These are phyloP conservation scores for Aix galericulata DNA, from an alignment of 2,113 vertebrate genomes.

Conservation along the genomic window DNA sequence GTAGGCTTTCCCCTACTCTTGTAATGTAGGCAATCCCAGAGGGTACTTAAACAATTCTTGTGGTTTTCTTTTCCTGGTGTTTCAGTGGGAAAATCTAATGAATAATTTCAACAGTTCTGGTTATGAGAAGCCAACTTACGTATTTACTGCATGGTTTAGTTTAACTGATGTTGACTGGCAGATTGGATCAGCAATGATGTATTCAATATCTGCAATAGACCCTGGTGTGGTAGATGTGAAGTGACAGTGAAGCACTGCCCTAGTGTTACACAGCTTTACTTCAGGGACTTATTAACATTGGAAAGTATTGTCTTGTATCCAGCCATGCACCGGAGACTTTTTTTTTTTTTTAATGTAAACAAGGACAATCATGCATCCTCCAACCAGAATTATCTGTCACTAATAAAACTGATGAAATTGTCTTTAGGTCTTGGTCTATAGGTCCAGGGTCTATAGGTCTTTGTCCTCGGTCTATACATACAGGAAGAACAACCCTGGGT, in stretches of 20 bases:
- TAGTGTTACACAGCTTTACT: not conserved
- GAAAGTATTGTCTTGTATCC: not conserved
- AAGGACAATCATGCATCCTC: not conserved
- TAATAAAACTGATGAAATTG: not conserved
- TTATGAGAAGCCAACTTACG: not conserved
- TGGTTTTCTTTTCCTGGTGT: not conserved
- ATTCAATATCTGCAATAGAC: not conserved
- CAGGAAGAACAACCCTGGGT: not conserved
- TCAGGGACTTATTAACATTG: not conserved
- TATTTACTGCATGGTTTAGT: not conserved
- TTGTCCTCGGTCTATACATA: not conserved
- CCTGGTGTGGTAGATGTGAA: not conserved
- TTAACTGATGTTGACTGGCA: not conserved
- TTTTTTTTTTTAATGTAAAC: not conserved
- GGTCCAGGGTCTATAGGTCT: not conserved
- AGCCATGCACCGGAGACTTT: not conserved
- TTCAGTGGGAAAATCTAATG: not conserved
- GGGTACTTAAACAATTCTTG: not conserved
- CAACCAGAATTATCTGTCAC: not conserved
- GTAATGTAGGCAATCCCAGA: not conserved
- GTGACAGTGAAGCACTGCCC: not conserved
- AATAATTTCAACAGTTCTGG: not conserved
- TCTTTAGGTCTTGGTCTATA: not conserved
- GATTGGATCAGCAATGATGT: not conserved
- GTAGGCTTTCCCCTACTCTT: not conserved